Conservation (phyloP, 2,113 vertebrate genomes). For the Motacilla tschutschensis region DNA sequence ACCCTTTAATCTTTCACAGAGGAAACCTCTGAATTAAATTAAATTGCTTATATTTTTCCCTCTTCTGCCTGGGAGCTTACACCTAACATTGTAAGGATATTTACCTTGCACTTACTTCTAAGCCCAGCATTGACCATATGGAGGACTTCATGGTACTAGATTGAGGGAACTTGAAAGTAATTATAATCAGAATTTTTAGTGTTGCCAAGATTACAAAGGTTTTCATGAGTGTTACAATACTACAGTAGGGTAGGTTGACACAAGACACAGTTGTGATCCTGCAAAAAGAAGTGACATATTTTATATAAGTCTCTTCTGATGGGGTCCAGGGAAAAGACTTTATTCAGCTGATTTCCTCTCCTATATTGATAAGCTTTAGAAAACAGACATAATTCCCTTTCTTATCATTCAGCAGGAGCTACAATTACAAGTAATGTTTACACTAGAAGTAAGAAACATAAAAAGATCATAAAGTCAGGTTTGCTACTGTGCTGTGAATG, state of each 20-base stretch:
- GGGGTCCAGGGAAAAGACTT: background rate
- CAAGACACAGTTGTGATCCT: background rate
- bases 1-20: background rate
- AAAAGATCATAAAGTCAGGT: background rate
- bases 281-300: background rate
- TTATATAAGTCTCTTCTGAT: background rate
- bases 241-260: background rate
- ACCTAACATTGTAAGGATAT: background rate
- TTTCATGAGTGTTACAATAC: background rate
- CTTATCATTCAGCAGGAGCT: background rate
- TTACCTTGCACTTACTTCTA: background rate
- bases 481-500: background rate
- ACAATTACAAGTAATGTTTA: background rate
- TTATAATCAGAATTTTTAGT: background rate
- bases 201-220: background rate
- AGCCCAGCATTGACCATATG: background rate
- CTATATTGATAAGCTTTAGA: background rate
- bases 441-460: background rate
- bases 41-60: background rate
- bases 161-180: background rate
- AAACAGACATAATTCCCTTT: background rate
- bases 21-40: background rate
- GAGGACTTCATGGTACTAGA: background rate
- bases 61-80: background rate
- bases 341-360: background rate